A percentile compares a stretch with the other conserved stretches of the same genome.
phyloP scores from a whole-genome alignment of 2,888 invertebrate species.

The Neelides folsomi region DNA sequence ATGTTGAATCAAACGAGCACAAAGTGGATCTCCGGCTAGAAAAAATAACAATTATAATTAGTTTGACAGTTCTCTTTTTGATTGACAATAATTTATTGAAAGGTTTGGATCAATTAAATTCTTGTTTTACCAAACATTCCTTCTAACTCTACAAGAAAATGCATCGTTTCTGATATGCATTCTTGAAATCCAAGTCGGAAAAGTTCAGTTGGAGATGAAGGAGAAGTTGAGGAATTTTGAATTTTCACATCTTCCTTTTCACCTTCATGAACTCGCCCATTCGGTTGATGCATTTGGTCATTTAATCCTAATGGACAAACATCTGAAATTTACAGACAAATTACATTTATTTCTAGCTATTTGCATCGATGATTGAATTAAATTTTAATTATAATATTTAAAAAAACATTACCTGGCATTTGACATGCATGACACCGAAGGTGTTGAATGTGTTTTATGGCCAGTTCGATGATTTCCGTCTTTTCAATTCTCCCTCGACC shows the following conservation, averaged over 20 bases:
- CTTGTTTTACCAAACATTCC: slow-evolving; percentile 44
- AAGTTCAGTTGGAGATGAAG: slow-evolving; percentile 39
- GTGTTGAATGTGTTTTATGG: slow-evolving; percentile 83
- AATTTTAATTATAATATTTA: too few species aligned
- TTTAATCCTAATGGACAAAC: slow-evolving; percentile 28
- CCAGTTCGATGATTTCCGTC: slow-evolving; percentile 97
- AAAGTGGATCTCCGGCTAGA: slow-evolving; percentile 59
- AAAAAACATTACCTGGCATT: slow-evolving; percentile 35
- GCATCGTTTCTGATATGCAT: slow-evolving; percentile 75
- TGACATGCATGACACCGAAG: slow-evolving; percentile 48
- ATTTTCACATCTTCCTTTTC: too few species aligned
- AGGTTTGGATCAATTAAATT: too few species aligned
- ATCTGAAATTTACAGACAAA: slow-evolving; percentile 21
- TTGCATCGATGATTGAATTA: too few species aligned
- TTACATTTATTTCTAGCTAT: too few species aligned
- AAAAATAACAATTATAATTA: too few species aligned
- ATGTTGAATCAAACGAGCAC: slow-evolving; percentile 65
- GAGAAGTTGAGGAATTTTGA: not conserved
- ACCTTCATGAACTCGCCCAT: slow-evolving; percentile 11
- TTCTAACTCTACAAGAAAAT: slow-evolving; percentile 75
- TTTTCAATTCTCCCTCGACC: slow-evolving; percentile 91
- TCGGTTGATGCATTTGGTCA: slow-evolving; percentile 23
- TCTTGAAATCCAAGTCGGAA: slow-evolving; percentile 79
- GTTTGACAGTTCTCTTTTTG: too few species aligned
- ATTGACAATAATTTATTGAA: too few species aligned